phyloP scores from a whole-genome alignment of 2,797 vertebrate genomes.

The Lepilemur ruficaudatus region DNA sequence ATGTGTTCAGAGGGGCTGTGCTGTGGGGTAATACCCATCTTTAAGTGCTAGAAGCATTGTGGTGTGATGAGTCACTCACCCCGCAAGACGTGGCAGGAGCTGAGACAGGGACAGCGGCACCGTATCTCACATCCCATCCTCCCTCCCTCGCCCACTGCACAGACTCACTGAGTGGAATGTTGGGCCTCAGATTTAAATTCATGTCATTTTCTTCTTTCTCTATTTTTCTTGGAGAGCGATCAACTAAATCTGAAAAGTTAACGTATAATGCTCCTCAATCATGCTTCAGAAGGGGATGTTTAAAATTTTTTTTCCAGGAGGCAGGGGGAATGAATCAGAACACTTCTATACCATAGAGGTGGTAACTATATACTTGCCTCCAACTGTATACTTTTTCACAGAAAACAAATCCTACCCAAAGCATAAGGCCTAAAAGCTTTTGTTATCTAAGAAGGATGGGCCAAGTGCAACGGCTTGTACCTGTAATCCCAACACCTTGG shows the following conservation, averaged over 20 bases:
- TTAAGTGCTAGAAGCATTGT: background rate
- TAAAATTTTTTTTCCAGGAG: background rate
- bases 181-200: background rate
- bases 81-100: background rate
- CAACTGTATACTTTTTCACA: background rate
- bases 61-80: background rate
- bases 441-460: background rate
- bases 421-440: too few species aligned
- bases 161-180: background rate
- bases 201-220: background rate
- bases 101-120: background rate
- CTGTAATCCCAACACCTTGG: background rate
- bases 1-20: background rate
- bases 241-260: background rate
- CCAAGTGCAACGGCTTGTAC: background rate
- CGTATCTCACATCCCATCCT: rapidly evolving
- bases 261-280: background rate
- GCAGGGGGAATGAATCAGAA: background rate
- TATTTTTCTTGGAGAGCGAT: background rate
- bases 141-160: too few species aligned
- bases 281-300: background rate
- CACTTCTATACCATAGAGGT: background rate
- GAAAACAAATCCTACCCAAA: background rate
- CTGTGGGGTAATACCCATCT: too few species aligned
- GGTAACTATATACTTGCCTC: background rate